These are phyloP conservation scores for Acipenser transmontanus DNA, from an alignment of 2,797 vertebrate genomes.

Conservation along the genomic window DNA sequence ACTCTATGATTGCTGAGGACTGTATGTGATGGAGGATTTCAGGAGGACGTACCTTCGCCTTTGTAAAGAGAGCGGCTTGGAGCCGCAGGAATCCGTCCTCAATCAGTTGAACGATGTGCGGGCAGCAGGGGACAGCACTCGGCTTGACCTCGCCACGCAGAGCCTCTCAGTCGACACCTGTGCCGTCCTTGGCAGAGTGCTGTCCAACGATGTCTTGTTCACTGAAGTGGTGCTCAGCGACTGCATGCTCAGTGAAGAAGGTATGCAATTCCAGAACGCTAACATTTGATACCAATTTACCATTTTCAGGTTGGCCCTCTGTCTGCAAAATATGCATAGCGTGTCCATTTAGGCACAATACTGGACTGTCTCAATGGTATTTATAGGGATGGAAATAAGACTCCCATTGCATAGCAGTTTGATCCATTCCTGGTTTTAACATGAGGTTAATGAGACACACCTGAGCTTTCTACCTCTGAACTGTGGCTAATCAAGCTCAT, in stretches of 20 bases:
- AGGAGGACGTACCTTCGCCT: slow-evolving; percentile 57
- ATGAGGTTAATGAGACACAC: too few species aligned
- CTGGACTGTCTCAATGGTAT: too few species aligned
- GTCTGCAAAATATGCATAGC: too few species aligned
- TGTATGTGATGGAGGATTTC: slow-evolving; percentile 68
- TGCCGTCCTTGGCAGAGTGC: slow-evolving; percentile 62
- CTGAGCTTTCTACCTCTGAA: too few species aligned
- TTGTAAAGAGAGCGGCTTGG: slow-evolving; percentile 65
- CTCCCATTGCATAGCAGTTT: too few species aligned
- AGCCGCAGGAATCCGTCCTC: slow-evolving; percentile 72
- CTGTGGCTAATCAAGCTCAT: too few species aligned
- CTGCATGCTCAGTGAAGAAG: slow-evolving; percentile 87
- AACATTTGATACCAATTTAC: too few species aligned
- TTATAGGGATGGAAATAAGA: too few species aligned
- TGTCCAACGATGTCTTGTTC: slow-evolving; percentile 58
- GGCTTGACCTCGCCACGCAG: slow-evolving; percentile 72
- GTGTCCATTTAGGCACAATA: too few species aligned
- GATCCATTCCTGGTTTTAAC: too few species aligned
- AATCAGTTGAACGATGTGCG: slow-evolving; percentile 53
- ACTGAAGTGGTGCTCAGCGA: slow-evolving; percentile 72
- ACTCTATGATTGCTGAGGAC: not conserved
- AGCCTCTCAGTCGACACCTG: slow-evolving; percentile 77
- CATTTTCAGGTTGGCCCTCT: too few species aligned
- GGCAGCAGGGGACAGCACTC: slow-evolving; percentile 30
- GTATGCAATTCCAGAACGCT: slow-evolving; percentile 40